These are phyloP conservation scores for Lasioglossum morio DNA, from an alignment of 2,888 invertebrate genomes.

Conservation along the genomic window DNA sequence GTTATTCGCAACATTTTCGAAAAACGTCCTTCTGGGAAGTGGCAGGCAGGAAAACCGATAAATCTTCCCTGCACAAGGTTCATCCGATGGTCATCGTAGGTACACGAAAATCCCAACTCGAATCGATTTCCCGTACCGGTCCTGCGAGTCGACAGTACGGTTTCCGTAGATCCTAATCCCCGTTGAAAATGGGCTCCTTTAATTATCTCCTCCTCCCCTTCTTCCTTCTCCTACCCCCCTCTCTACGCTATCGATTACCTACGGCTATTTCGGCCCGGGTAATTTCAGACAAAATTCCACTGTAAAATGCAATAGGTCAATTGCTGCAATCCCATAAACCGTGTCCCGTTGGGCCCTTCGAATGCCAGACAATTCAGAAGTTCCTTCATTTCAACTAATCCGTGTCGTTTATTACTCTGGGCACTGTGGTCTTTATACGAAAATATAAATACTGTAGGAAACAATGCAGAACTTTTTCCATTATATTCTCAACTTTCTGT, in stretches of 20 bases:
- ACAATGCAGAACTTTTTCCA: no score
- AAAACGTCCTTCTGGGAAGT: conserved; percentile 28
- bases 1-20: conserved; percentile 63
- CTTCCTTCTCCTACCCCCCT: background rate
- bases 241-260: conserved; percentile 40
- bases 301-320: conserved; percentile 3
- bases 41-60: conserved; percentile 9
- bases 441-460: no score
- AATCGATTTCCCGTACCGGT: background rate
- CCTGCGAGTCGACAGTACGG: background rate
- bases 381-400: background rate
- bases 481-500: background rate
- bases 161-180: conserved; percentile 29
- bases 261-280: conserved; percentile 1
- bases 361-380: background rate
- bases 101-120: background rate
- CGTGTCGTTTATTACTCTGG: rapidly evolving
- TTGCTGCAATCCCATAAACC: background rate
- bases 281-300: conserved; percentile 28
- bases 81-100: background rate
- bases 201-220: conserved; percentile 26
- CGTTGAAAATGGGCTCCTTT: conserved; percentile 32
- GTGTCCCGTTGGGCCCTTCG: background rate
- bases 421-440: background rate
- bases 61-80: background rate